Evolutionary conservation across 2,113 vertebrate species (phyloP).

Genomic region (Anthoscopus minutus): DNA sequence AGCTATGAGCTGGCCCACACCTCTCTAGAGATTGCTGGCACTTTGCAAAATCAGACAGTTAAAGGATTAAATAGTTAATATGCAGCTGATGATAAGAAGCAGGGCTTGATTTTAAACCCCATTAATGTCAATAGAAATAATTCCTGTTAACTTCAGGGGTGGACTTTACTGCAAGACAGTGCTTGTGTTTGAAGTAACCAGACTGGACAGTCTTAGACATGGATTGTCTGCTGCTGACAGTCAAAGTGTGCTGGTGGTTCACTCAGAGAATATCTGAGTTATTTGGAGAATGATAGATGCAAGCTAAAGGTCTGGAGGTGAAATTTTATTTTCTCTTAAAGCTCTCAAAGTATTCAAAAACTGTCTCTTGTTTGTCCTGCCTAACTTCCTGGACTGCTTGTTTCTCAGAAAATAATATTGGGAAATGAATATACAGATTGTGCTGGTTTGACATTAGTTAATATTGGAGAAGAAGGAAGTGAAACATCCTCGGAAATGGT

Average conservation of each 20-base stretch:
- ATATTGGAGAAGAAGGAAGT: too few species aligned
- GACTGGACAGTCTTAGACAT: neutral
- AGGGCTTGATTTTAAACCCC: neutral
- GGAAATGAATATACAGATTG: too few species aligned
- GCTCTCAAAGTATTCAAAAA: neutral
- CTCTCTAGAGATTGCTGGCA: neutral
- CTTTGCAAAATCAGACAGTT: neutral
- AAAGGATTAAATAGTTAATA: neutral
- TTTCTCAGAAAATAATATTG: neutral
- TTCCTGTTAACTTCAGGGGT: neutral
- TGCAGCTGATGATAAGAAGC: neutral
- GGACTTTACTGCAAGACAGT: neutral
- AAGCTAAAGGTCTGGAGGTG: neutral
- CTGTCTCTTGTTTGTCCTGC: neutral
- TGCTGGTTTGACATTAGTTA: too few species aligned
- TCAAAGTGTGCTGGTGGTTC: neutral
- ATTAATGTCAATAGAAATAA: neutral
- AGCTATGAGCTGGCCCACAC: rapidly evolving
- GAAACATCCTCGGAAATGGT: too few species aligned
- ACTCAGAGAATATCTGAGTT: neutral
- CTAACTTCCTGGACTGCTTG: neutral
- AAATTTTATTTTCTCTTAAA: neutral
- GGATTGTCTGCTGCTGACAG: neutral
- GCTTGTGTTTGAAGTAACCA: neutral
- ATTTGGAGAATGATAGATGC: neutral